Percentiles rank a stretch among this genome's conserved stretches.
Conservation (phyloP, 1,140 invertebrate genomes). For the Lasioglossum albipes region DNA sequence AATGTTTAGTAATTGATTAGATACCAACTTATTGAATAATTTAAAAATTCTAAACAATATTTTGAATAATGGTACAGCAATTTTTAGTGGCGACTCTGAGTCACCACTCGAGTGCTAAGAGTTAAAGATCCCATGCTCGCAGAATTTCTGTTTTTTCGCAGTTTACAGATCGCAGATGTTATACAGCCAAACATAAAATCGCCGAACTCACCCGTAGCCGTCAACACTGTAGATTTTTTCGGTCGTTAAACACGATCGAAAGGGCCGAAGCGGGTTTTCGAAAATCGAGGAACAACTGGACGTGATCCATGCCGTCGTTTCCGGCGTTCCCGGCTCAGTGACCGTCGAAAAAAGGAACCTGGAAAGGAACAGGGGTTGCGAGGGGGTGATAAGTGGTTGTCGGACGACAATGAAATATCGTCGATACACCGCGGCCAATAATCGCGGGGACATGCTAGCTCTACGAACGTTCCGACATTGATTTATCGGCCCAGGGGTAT, state of each 20-base stretch:
- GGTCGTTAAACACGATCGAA: background rate
- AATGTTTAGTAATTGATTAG: no score
- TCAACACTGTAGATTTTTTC: background rate
- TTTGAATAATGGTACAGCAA: no score
- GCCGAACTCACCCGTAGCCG: no score
- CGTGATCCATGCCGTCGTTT: background rate
- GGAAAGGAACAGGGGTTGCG: background rate
- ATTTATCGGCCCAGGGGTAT: slow-evolving; percentile 46
- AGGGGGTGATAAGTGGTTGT: slow-evolving; percentile 53
- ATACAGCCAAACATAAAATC: no score
- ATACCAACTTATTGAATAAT: no score
- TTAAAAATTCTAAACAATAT: no score
- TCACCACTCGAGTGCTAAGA: no score
- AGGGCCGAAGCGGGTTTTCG: background rate
- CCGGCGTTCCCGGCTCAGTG: background rate
- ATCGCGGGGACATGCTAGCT: slow-evolving; percentile 45
- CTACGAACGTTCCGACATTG: slow-evolving; percentile 49
- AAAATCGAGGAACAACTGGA: background rate
- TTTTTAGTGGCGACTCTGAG: no score
- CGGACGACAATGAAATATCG: slow-evolving; percentile 55
- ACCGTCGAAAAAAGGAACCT: slow-evolving; percentile 10
- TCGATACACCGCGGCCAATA: slow-evolving; percentile 54
- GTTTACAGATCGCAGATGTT: no score
- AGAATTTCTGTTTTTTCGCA: no score
- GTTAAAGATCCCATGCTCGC: no score